A percentile compares a stretch with the other conserved stretches of the same genome.
These are phyloP conservation scores for Moxostoma hubbsi DNA, from an alignment of 2,797 vertebrate species.

Conservation along the genomic window DNA sequence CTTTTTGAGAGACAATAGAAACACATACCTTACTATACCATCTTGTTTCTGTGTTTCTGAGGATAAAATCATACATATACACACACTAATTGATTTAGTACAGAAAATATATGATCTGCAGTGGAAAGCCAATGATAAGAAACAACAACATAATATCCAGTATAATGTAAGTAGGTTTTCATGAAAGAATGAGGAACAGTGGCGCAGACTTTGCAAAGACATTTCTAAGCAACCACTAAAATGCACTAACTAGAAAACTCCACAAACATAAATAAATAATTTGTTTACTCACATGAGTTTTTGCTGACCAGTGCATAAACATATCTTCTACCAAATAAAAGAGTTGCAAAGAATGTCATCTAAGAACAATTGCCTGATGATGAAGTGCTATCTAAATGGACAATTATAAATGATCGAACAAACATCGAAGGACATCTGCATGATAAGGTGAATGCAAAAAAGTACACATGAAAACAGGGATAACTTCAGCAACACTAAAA, in stretches of 20 bases:
- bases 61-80: too few relatives aligned
- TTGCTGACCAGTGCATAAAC: too few relatives aligned
- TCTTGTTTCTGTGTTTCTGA: too few relatives aligned
- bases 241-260: slow-evolving; percentile 4
- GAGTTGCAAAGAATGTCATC: neutral
- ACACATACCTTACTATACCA: too few relatives aligned
- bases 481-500: neutral
- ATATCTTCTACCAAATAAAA: neutral
- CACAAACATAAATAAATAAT: slow-evolving; percentile 3
- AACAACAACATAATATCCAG: too few relatives aligned
- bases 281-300: neutral
- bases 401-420: neutral
- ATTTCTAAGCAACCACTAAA: neutral
- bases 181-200: too few relatives aligned
- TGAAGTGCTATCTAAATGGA: neutral
- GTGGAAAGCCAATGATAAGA: too few relatives aligned
- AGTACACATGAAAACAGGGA: neutral
- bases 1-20: too few relatives aligned
- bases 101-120: too few relatives aligned
- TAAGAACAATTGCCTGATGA: neutral
- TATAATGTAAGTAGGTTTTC: too few relatives aligned
- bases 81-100: too few relatives aligned
- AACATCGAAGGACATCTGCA: neutral
- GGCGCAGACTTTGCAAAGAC: too few relatives aligned
- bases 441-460: neutral